These are phyloP conservation scores for Coregonus clupeaformis DNA, from an alignment of 2,113 vertebrate species.

Conservation along the genomic window DNA sequence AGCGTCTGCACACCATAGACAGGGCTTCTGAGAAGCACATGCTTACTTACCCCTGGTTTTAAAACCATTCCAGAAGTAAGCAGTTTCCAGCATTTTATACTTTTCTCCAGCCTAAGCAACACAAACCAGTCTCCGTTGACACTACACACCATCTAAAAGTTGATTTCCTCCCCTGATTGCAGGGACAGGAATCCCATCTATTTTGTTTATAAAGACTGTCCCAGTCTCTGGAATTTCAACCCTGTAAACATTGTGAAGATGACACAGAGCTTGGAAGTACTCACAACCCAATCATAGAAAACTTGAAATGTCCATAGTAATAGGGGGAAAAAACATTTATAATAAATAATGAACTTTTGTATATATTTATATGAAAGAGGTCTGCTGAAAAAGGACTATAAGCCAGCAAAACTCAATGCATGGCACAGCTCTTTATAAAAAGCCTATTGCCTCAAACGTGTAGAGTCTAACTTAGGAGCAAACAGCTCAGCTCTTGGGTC, in stretches of 20 bases:
- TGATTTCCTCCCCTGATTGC: neutral
- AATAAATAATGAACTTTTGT: constrained; percentile 77
- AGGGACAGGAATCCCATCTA: constrained; percentile 10
- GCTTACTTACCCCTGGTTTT: constrained; percentile 6
- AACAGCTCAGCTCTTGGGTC: constrained; percentile 6
- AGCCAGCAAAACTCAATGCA: constrained; percentile 15
- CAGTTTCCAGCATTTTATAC: constrained; percentile 50
- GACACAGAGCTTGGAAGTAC: constrained; percentile 24
- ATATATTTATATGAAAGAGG: constrained; percentile 62
- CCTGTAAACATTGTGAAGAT: constrained; percentile 23
- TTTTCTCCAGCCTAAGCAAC: neutral
- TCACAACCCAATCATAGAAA: constrained; percentile 32
- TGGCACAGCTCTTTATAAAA: constrained; percentile 44
- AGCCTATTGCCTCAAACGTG: constrained; percentile 41
- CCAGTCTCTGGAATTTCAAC: constrained; percentile 2
- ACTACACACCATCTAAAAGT: neutral
- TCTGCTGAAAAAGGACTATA: constrained; percentile 39
- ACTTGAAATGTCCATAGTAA: constrained; percentile 13
- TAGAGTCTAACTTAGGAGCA: neutral
- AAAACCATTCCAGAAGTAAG: constrained; percentile 6
- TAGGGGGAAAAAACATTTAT: constrained; percentile 11
- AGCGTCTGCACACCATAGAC: neutral
- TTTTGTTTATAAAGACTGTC: neutral
- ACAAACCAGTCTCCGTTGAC: constrained; percentile 1
- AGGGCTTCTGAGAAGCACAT: neutral